phyloP scores from a whole-genome alignment of 2,888 invertebrate genomes.

The Brenthis ino region DNA sequence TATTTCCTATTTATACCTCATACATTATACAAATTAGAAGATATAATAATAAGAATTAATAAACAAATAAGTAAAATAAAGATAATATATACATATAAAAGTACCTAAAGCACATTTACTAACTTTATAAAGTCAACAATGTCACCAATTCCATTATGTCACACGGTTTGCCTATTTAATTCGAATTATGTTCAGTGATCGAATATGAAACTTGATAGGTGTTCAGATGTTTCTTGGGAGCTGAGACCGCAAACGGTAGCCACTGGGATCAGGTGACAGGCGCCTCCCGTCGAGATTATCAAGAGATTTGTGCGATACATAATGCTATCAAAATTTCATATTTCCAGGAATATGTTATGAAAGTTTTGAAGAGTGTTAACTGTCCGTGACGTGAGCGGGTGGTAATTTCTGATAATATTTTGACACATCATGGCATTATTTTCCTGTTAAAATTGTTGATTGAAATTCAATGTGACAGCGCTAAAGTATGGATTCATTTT shows the following conservation, averaged over 20 bases:
- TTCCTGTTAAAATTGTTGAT: conserved; percentile 12
- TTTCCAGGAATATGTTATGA: conserved; percentile 45
- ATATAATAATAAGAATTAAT: no score
- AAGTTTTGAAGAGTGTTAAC: conserved; percentile 43
- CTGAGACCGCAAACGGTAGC: conserved; percentile 72
- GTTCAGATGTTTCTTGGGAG: conserved; percentile 47
- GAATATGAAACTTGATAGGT: conserved; percentile 66
- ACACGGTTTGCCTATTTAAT: conserved; percentile 47
- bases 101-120: no score
- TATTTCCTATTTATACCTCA: no score
- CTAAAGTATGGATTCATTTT: conserved; percentile 7
- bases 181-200: conserved; percentile 61
- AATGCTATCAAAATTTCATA: conserved; percentile 45
- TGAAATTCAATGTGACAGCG: conserved; percentile 4
- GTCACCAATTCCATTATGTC: conserved; percentile 43
- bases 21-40: no score
- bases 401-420: conserved; percentile 30
- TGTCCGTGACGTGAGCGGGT: conserved; percentile 35
- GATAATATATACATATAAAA: no score
- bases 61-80: no score
- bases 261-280: conserved; percentile 64
- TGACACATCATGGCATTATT: conserved; percentile 22
- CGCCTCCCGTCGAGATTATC: conserved; percentile 62
- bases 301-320: conserved; percentile 38
- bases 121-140: conserved; percentile 36